Percentiles rank a stretch among this genome's conserved stretches.
phyloP scores from a whole-genome alignment of 2,888 invertebrate species.

The Pasiphila rectangulata region DNA sequence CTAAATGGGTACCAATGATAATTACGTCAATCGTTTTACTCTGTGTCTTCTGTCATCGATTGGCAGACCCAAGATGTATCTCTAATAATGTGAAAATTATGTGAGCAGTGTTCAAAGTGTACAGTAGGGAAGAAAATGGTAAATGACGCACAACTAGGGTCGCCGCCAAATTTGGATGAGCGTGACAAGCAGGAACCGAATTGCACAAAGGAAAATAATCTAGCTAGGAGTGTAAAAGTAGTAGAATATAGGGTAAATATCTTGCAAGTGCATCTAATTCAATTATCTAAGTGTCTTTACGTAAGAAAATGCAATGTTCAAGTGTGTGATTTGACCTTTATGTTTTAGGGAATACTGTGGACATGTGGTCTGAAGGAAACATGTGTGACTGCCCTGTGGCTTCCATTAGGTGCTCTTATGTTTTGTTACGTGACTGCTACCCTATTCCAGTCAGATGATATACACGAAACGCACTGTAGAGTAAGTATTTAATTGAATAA shows the following conservation, averaged over 20 bases:
- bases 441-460: constrained; percentile 95
- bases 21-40: constrained; percentile 6
- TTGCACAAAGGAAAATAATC: constrained; percentile 56
- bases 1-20: constrained; percentile 29
- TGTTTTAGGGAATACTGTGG: constrained; percentile 82
- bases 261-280: constrained; percentile 12
- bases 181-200: constrained; percentile 47
- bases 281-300: constrained; percentile 12
- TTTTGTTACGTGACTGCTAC: constrained; percentile 94
- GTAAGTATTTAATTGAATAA: constrained; percentile 79
- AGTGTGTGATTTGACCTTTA: constrained; percentile 13
- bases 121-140: constrained; percentile 67
- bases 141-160: constrained; percentile 75
- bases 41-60: constrained; percentile 18
- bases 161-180: constrained; percentile 64
- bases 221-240: constrained; percentile 55
- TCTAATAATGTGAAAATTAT: constrained; percentile 47
- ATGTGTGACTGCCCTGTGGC: constrained; percentile 90
- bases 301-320: constrained; percentile 7
- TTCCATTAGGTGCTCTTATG: constrained; percentile 91
- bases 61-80: constrained; percentile 32
- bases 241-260: constrained; percentile 65
- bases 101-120: constrained; percentile 54
- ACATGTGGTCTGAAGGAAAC: constrained; percentile 89
- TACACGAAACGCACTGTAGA: constrained; percentile 96